Evolutionary conservation across 1,140 invertebrate genomes (phyloP).

Genomic region (Rhyacophila brunnea): DNA sequence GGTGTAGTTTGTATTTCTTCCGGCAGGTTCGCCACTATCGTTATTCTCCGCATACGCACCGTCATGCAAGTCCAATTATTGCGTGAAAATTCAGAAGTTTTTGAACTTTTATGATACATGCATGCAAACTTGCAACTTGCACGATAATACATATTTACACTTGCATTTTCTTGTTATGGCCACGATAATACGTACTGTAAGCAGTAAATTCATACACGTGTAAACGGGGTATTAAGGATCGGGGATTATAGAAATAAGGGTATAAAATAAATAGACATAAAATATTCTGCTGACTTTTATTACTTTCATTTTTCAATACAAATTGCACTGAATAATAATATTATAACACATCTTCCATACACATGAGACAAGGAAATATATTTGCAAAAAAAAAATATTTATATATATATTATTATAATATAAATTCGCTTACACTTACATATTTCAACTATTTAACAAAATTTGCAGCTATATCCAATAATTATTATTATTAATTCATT

Average conservation of each 20-base stretch:
- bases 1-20: too few relatives aligned
- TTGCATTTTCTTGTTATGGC: too few relatives aligned
- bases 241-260: neutral
- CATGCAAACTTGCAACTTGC: too few relatives aligned
- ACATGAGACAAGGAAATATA: constrained; percentile 33
- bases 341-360: constrained; percentile 34
- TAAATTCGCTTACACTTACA: constrained; percentile 31
- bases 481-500: constrained; percentile 22
- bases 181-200: too few relatives aligned
- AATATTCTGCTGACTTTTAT: constrained; percentile 31
- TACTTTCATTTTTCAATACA: constrained; percentile 35
- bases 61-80: too few relatives aligned
- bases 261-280: neutral
- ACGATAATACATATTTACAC: too few relatives aligned
- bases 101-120: too few relatives aligned
- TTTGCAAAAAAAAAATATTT: constrained; percentile 33
- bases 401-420: constrained; percentile 11
- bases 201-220: too few relatives aligned
- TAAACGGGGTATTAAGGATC: too few relatives aligned
- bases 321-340: constrained; percentile 27
- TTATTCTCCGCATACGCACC: too few relatives aligned
- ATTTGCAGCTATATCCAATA: constrained; percentile 31
- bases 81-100: too few relatives aligned
- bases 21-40: too few relatives aligned
- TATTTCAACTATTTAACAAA: constrained; percentile 36